Base-by-base conservation (phyloP, 2,888 invertebrate species). In the Baronia brevicornis region DNA sequence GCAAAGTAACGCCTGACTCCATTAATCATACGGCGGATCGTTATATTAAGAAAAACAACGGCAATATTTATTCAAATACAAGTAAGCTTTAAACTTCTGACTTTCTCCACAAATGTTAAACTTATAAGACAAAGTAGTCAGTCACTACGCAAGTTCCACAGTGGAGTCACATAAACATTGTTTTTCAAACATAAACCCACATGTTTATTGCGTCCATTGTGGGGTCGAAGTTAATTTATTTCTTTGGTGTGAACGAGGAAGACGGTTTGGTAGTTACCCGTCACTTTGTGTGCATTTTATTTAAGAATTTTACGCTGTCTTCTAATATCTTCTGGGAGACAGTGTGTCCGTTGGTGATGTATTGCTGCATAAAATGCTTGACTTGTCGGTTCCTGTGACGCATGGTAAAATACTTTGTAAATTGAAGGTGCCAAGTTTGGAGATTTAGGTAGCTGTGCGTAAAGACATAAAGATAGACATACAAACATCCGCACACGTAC, bases 161-260 rank as follows among this genome's bases (percentile, higher is more conserved):
- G 33, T 37, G 28, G 43, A 38, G 40, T 19, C 52, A 53, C 49
- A 51, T 70, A 70, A 74, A 68, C 59, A 60, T 38, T 39, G 38
- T 44, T 45, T 61, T 69, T 62, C 67, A 61, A 54, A 57, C 66
- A 65, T 74, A 72, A 78, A 78, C 51, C 45, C 52, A 52, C 51
- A 54, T 59, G 60, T 75, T 75, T 75, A 71, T 56, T 51, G 27
- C 51, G 39, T 40, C 51, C 56, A 53, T 65, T 68, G 70, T 66
- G 48, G 45, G 62, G 67, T 64, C 62, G 58, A 63, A 65, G 51
- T 56, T 68, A 67, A 78, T 75, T 73, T 73, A 71, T 68, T 58
- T 57, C 60, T 49, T 52, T 38, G 49, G 35, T 32, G 7, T 10
- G 7, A 8, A 38, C 42, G 32, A 36, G 31, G 41, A 40, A 50